Percentiles rank a stretch among this genome's conserved stretches.
Conservation (phyloP, 2,888 invertebrate species). For the Epirrhoe tristata region DNA sequence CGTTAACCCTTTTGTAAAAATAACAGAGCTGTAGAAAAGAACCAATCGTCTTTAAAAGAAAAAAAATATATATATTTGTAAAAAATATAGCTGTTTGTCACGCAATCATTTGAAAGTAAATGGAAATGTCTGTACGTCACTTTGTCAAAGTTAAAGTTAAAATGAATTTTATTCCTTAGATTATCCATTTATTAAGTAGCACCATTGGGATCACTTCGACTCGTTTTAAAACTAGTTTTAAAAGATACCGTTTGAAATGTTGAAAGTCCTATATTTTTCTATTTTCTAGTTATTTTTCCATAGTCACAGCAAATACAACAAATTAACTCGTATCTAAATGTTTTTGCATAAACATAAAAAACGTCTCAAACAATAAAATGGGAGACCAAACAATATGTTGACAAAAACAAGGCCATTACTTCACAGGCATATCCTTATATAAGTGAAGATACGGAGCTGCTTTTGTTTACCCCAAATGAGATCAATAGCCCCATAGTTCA, state of each 20-base stretch:
- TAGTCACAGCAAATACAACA: not conserved
- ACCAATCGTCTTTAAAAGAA: not conserved
- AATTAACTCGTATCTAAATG: not conserved
- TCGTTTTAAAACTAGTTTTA: no score
- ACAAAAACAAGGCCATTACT: constrained; percentile 39
- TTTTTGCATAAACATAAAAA: constrained; percentile 12
- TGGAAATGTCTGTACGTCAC: no score
- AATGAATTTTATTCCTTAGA: no score
- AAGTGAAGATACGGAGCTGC: constrained; percentile 20
- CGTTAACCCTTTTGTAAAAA: constrained; percentile 13
- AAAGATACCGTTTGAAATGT: no score
- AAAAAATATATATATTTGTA: no score
- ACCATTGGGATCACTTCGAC: no score
- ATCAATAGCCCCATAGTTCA: constrained; percentile 9
- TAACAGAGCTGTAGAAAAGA: not conserved
- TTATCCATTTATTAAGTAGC: no score
- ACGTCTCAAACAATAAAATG: constrained; percentile 20
- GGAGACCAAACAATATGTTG: constrained; percentile 11
- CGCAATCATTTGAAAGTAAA: no score
- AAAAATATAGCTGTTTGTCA: no score
- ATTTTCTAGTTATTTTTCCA: not conserved
- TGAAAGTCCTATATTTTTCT: no score
- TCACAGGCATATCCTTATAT: constrained; percentile 5
- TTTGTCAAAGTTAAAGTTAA: no score
- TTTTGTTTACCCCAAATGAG: constrained; percentile 34